Conservation (phyloP, 2,113 vertebrate genomes). For the Lophius piscatorius region DNA sequence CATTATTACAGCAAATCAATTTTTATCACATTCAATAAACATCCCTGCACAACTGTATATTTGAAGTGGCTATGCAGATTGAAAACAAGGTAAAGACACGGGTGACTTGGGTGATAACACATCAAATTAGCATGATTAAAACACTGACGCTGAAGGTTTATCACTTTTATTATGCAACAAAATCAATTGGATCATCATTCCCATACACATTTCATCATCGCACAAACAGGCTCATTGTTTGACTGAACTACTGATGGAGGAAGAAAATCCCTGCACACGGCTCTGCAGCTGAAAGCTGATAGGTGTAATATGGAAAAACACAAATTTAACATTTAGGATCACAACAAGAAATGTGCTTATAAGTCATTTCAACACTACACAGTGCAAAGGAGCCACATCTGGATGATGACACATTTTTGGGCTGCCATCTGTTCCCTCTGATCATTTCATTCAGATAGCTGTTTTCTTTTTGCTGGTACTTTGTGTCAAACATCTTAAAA, state of each 20-base stretch:
- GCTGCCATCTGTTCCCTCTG: slow-evolving; percentile 46
- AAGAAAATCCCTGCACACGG: background rate
- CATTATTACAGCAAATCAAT: slow-evolving; percentile 5
- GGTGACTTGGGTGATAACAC: background rate
- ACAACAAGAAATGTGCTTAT: background rate
- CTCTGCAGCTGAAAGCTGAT: background rate
- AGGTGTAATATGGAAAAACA: slow-evolving; percentile 2
- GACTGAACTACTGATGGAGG: slow-evolving; percentile 10
- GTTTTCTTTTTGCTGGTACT: slow-evolving; percentile 28
- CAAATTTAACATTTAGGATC: background rate
- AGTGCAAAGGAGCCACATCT: background rate
- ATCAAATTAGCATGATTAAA: slow-evolving; percentile 6
- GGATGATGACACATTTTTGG: slow-evolving; percentile 36
- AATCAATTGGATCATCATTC: background rate
- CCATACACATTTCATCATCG: background rate
- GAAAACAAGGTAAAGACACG: slow-evolving; percentile 3
- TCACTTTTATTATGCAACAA: background rate
- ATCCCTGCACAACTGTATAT: background rate
- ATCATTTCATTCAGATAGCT: slow-evolving; percentile 45
- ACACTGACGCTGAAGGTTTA: background rate
- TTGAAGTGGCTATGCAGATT: background rate
- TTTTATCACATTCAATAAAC: background rate
- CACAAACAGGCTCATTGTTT: slow-evolving; percentile 1
- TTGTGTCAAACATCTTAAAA: slow-evolving; percentile 12
- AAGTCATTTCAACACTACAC: slow-evolving; percentile 24